Evolutionary conservation across 2,113 vertebrate species (phyloP).

Genomic region (Opisthocomus hoazin): DNA sequence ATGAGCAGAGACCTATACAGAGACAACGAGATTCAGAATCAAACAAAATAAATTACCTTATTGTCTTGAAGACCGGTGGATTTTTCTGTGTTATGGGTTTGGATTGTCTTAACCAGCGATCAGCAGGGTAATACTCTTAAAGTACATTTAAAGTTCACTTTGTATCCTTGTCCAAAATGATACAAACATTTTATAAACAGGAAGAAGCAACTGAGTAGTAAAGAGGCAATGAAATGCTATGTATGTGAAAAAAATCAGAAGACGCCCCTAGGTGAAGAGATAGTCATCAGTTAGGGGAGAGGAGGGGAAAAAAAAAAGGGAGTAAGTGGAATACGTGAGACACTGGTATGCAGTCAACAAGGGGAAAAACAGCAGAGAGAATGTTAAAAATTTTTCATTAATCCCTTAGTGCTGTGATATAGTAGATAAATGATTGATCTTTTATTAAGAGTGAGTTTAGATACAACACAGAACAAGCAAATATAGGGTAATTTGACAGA

Average conservation of each 20-base stretch:
- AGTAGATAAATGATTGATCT: background rate
- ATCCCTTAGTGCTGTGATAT: background rate
- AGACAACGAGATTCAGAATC: background rate
- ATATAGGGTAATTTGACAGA: background rate
- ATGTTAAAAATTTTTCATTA: background rate
- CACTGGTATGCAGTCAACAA: background rate
- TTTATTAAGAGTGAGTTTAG: background rate
- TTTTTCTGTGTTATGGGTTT: background rate
- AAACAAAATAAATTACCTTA: background rate
- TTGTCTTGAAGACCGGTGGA: background rate
- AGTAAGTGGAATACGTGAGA: background rate
- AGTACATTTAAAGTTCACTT: background rate
- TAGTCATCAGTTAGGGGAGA: background rate
- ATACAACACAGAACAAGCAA: background rate
- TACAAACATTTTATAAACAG: background rate
- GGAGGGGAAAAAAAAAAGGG: background rate
- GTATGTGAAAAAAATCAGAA: background rate
- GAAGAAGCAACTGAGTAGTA: background rate
- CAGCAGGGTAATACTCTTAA: background rate
- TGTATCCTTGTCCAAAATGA: background rate
- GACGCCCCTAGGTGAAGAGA: background rate
- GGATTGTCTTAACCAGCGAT: background rate
- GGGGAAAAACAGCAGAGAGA: background rate
- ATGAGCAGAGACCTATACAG: background rate
- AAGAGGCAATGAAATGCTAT: background rate